Percentiles rank a stretch among this genome's conserved stretches.
Conservation (phyloP, 2,888 invertebrate genomes). For the Ectemnius cavifrons region DNA sequence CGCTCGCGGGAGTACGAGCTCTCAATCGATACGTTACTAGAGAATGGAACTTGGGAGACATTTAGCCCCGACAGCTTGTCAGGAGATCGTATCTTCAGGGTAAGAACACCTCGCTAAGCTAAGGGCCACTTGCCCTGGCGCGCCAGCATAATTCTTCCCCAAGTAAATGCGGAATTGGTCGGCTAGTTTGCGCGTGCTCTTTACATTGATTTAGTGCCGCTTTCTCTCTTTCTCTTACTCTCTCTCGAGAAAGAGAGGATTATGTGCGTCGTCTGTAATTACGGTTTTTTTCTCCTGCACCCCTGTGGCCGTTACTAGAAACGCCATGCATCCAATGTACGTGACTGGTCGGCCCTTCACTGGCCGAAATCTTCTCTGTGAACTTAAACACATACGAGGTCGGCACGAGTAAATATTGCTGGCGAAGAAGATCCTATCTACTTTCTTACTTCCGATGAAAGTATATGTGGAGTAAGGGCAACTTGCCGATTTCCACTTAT, state of each 20-base stretch:
- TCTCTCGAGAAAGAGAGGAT: conserved; percentile 13
- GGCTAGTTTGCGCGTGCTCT: conserved; percentile 51
- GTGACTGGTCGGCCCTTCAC: not conserved
- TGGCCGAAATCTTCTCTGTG: conserved; percentile 31
- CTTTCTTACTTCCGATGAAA: no score
- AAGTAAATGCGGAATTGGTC: conserved; percentile 40
- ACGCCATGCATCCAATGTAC: conserved; percentile 44
- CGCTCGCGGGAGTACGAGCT: conserved; percentile 80
- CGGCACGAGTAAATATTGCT: conserved; percentile 11
- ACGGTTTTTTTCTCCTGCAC: conserved; percentile 45
- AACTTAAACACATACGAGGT: conserved; percentile 1
- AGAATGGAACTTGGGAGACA: conserved; percentile 82
- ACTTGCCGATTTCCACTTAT: no score
- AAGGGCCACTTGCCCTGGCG: conserved; percentile 35
- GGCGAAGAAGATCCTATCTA: no score
- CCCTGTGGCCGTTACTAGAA: conserved; percentile 44
- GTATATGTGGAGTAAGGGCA: no score
- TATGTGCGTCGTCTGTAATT: conserved; percentile 41
- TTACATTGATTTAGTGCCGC: conserved; percentile 53
- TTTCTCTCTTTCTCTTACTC: conserved; percentile 32
- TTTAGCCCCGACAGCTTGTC: conserved; percentile 80
- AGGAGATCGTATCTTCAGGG: conserved; percentile 82
- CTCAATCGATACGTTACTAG: conserved; percentile 80
- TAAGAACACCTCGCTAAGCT: conserved; percentile 76
- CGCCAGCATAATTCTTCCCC: conserved; percentile 34